A percentile compares a stretch with the other conserved stretches of the same genome.
Evolutionary conservation across 2,888 invertebrate species (phyloP).

Genomic region (Quadroppia sp.): DNA sequence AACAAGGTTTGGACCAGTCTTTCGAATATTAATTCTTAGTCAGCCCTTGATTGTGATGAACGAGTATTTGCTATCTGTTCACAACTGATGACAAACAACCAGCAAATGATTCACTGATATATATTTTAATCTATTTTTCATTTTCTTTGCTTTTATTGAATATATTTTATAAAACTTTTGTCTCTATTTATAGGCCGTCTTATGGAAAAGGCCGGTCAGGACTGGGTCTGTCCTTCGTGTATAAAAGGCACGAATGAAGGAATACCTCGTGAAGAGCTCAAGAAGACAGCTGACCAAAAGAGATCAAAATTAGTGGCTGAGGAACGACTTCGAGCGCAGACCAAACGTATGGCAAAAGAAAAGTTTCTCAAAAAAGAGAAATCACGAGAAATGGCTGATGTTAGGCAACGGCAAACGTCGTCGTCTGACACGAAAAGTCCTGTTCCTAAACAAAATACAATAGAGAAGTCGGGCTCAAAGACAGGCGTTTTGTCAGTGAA

Average conservation of each 20-base stretch:
- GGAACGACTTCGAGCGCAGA: conserved; percentile 13
- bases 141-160: neutral
- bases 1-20: conserved; percentile 55
- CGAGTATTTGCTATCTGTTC: conserved; percentile 18
- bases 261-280: conserved; percentile 14
- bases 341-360: conserved; percentile 13
- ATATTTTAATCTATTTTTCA: no score
- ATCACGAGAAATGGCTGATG: neutral
- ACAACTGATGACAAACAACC: neutral
- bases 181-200: conserved; percentile 14
- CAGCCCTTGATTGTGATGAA: neutral
- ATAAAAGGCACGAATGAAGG: conserved; percentile 7
- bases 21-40: neutral
- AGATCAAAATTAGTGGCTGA: conserved; percentile 25
- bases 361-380: conserved; percentile 27
- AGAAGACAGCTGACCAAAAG: conserved; percentile 30
- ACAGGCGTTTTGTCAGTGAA: no score
- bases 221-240: conserved; percentile 35
- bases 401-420: neutral
- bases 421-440: neutral
- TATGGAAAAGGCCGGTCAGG: conserved; percentile 36
- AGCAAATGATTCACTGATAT: neutral
- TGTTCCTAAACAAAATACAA: neutral
- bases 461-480: neutral
- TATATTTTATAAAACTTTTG: neutral